These are phyloP conservation scores for Ctenodactylus gundi DNA, from an alignment of 2,113 vertebrate genomes.

Conservation along the genomic window DNA sequence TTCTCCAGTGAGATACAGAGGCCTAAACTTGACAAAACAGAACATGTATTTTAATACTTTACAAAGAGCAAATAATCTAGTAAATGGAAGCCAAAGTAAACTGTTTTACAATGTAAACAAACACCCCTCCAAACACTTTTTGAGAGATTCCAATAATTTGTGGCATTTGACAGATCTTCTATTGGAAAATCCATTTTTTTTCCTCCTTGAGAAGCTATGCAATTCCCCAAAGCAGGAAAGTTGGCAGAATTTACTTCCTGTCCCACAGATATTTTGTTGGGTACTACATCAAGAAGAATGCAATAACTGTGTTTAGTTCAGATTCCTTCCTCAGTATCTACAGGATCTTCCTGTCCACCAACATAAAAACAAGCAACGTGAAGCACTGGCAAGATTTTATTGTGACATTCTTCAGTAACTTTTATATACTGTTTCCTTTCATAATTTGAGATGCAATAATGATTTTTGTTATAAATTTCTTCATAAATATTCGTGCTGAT, in stretches of 20 bases:
- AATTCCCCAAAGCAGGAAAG: background rate
- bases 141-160: background rate
- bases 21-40: background rate
- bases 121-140: background rate
- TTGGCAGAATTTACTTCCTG: constrained; percentile 45
- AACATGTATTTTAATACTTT: background rate
- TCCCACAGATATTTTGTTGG: constrained; percentile 40
- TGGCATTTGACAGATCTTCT: background rate
- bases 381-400: constrained; percentile 68
- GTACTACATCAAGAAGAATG: background rate
- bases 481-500: constrained; percentile 84
- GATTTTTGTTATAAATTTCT: constrained; percentile 86
- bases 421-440: constrained; percentile 86
- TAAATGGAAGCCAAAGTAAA: constrained; percentile 51
- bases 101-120: background rate
- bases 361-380: constrained; percentile 70
- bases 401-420: constrained; percentile 81
- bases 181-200: background rate
- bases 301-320: background rate
- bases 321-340: constrained; percentile 52
- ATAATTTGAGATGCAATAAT: constrained; percentile 85
- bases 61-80: constrained; percentile 11
- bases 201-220: background rate
- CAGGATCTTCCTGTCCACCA: constrained; percentile 66
- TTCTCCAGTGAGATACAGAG: background rate